A percentile compares a stretch with the other conserved stretches of the same genome.
Conservation (phyloP, 1,140 invertebrate species). For the Eriocheir sinensis region DNA sequence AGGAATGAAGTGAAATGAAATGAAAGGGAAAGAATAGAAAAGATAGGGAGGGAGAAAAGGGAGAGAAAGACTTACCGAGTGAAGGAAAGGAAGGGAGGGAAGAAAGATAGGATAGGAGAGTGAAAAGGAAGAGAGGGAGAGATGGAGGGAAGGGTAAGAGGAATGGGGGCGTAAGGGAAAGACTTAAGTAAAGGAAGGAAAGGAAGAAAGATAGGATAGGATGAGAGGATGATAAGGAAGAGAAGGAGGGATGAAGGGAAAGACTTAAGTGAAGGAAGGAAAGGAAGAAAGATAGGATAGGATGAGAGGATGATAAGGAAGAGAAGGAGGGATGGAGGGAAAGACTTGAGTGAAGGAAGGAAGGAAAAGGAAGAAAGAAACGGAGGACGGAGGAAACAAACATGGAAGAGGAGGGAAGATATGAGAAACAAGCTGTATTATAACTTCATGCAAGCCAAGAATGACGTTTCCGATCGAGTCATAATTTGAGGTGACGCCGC, state of each 20-base stretch:
- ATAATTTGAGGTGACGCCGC: neutral
- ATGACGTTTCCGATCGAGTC: neutral
- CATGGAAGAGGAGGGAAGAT: no score
- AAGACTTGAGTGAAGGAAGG: no score
- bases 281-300: no score
- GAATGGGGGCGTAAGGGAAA: no score
- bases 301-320: no score
- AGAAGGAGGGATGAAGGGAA: neutral
- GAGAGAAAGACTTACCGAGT: neutral
- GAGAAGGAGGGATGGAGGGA: neutral
- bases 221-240: neutral
- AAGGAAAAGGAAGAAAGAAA: neutral
- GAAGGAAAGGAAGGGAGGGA: neutral
- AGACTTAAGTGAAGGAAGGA: conserved; percentile 23
- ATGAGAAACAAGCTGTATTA: no score
- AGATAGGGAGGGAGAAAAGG: neutral
- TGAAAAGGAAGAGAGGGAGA: neutral
- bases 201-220: neutral
- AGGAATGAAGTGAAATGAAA: neutral
- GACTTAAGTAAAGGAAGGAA: neutral
- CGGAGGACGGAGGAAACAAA: neutral
- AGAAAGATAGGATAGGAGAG: neutral
- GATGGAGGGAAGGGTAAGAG: neutral
- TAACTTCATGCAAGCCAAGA: neutral
- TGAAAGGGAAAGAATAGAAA: neutral